These are phyloP conservation scores for Menura novaehollandiae DNA, from an alignment of 2,113 vertebrate species.

Conservation along the genomic window DNA sequence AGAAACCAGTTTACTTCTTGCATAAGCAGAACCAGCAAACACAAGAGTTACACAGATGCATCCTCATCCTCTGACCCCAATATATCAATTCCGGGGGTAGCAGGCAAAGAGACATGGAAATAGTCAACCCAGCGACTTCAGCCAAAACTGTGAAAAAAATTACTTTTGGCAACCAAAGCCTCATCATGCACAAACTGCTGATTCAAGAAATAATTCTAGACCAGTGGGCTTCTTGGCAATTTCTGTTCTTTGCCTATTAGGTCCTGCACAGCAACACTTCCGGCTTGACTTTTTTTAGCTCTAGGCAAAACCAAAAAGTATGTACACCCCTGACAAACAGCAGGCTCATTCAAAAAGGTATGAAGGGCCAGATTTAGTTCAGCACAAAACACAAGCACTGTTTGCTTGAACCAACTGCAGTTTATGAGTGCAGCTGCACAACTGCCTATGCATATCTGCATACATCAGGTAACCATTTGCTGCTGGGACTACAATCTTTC, in stretches of 20 bases:
- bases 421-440: background rate
- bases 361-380: slow-evolving; percentile 41
- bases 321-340: slow-evolving; percentile 14
- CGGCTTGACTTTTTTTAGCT: slow-evolving; percentile 24
- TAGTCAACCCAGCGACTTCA: background rate
- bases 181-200: background rate
- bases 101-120: background rate
- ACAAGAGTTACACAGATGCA: background rate
- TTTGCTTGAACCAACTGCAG: background rate
- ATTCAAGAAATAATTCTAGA: background rate
- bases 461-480: background rate
- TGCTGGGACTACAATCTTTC: background rate
- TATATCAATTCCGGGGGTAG: background rate
- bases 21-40: background rate
- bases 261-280: background rate
- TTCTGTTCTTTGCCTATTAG: background rate
- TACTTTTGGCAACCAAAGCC: background rate
- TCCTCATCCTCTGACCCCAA: background rate
- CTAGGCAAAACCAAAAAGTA: slow-evolving; percentile 37
- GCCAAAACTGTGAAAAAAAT: background rate
- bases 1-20: background rate
- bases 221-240: background rate
- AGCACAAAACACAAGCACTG: slow-evolving; percentile 1
- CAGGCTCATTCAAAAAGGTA: slow-evolving; percentile 36
- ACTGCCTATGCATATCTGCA: background rate